Conservation (phyloP, 2,797 vertebrate genomes). For the Prunella strophiata region DNA sequence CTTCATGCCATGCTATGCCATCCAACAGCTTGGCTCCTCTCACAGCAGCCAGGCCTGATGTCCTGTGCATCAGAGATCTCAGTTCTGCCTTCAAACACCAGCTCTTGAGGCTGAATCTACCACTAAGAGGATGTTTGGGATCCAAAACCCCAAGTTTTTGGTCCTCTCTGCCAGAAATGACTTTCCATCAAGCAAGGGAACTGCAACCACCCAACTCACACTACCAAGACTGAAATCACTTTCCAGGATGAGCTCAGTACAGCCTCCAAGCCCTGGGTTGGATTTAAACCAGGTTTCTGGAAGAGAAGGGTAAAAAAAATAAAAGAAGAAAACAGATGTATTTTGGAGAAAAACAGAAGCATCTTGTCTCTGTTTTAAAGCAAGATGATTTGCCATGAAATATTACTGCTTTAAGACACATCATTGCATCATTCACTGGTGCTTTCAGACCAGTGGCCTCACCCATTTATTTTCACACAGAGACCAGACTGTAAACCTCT, state of each 20-base stretch:
- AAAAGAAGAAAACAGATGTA: background rate
- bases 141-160: background rate
- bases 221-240: background rate
- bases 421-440: slow-evolving; percentile 36
- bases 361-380: background rate
- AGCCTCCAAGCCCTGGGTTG: background rate
- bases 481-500: slow-evolving; percentile 8
- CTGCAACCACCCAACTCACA: background rate
- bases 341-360: background rate
- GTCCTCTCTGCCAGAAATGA: background rate
- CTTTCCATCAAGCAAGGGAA: background rate
- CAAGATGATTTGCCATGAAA: slow-evolving; percentile 32
- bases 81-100: background rate
- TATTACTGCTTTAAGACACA: slow-evolving; percentile 15
- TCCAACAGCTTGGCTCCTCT: background rate
- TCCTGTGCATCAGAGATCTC: background rate
- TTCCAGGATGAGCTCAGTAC: background rate
- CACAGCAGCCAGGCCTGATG: background rate
- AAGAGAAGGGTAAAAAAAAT: background rate
- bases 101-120: background rate
- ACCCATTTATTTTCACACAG: slow-evolving; percentile 24
- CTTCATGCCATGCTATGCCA: rapidly evolving
- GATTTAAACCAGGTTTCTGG: background rate
- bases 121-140: background rate
- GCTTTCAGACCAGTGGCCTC: slow-evolving; percentile 11